A percentile compares a stretch with the other conserved stretches of the same genome.
Conservation (phyloP, 2,888 invertebrate species). For the Diarsia rubi region DNA sequence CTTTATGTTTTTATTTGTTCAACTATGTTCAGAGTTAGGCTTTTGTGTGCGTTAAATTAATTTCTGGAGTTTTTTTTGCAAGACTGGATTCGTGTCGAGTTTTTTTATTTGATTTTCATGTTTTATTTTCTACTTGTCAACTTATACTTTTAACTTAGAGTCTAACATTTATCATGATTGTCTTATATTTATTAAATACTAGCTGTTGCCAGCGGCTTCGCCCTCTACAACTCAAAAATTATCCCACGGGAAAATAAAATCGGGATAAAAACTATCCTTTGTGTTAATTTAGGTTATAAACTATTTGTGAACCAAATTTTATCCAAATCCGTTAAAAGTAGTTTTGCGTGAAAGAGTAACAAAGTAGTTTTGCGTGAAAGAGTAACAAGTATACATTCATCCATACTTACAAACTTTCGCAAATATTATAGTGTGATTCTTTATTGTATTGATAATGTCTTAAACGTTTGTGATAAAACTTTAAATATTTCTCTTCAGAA, state of each 20-base stretch:
- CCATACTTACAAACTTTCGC: too few relatives aligned
- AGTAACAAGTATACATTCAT: too few relatives aligned
- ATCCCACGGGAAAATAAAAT: too few relatives aligned
- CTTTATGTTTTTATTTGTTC: conserved; percentile 21
- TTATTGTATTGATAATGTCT: neutral
- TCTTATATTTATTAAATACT: neutral
- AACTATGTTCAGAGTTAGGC: neutral
- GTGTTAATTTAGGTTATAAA: too few relatives aligned
- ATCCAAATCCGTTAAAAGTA: too few relatives aligned
- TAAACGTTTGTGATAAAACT: neutral
- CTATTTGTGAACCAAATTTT: too few relatives aligned
- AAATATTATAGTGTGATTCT: too few relatives aligned
- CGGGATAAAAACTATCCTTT: too few relatives aligned
- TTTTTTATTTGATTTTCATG: neutral
- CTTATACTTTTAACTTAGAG: neutral
- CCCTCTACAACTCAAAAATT: too few relatives aligned
- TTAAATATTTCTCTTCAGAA: neutral
- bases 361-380: too few relatives aligned
- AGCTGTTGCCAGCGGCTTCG: too few relatives aligned
- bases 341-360: too few relatives aligned
- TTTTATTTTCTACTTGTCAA: neutral
- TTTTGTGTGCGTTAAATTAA: conserved; percentile 15
- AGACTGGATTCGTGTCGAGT: neutral
- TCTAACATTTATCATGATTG: neutral
- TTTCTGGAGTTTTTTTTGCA: neutral